These are phyloP conservation scores for Eurosta solidaginis DNA, from an alignment of 1,140 invertebrate genomes.

Conservation along the genomic window DNA sequence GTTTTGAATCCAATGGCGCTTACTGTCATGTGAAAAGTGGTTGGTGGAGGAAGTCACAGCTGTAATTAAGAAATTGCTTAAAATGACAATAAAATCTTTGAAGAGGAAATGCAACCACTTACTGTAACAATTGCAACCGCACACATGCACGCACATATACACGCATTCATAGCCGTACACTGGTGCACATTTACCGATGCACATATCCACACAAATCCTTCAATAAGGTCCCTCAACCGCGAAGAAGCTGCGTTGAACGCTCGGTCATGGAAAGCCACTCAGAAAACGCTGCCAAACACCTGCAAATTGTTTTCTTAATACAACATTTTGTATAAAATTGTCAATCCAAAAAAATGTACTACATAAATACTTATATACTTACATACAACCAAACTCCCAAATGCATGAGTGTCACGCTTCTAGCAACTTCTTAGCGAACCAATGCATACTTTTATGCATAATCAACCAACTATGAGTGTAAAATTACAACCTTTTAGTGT, in stretches of 20 bases:
- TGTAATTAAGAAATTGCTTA: conserved; percentile 38
- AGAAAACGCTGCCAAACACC: neutral
- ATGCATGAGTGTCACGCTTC: too few species aligned
- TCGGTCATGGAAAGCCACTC: neutral
- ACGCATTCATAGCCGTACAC: too few species aligned
- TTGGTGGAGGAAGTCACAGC: conserved; percentile 13
- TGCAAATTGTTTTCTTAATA: neutral
- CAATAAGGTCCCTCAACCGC: neutral
- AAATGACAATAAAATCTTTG: conserved; percentile 30
- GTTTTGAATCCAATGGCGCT: neutral
- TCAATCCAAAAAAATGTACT: neutral
- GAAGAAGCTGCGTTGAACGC: too few species aligned
- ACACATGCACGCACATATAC: too few species aligned
- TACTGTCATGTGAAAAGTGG: neutral
- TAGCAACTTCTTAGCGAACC: too few species aligned
- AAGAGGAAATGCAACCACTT: conserved; percentile 29
- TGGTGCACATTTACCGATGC: too few species aligned
- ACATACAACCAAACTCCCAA: neutral
- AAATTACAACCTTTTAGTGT: neutral
- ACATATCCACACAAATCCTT: neutral
- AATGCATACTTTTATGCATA: neutral
- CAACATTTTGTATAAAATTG: neutral
- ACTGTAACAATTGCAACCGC: neutral
- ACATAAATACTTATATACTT: neutral
- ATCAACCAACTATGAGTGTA: conserved; percentile 23